Conservation (phyloP, 2,797 vertebrate species). For the Acrossocheilus fasciatus region DNA sequence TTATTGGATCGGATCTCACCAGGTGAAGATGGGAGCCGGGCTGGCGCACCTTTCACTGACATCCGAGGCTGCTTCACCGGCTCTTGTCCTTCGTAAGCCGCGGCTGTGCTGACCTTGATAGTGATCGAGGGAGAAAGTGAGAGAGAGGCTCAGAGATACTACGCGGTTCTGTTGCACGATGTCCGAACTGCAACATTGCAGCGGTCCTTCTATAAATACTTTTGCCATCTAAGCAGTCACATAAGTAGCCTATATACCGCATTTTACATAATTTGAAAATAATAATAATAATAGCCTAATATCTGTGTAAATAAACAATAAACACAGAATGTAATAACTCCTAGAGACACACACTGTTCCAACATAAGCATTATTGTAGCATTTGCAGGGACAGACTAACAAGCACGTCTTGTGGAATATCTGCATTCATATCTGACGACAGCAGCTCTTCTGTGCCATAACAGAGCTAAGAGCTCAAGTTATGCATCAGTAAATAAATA, state of each 20-base stretch:
- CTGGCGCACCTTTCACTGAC: conserved; percentile 64
- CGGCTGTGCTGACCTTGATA: conserved; percentile 77
- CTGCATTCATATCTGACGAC: conserved; percentile 54
- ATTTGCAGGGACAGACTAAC: conserved; percentile 44
- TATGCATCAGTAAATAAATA: neutral
- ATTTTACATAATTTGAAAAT: neutral
- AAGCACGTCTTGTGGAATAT: conserved; percentile 9
- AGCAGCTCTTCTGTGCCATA: conserved; percentile 58
- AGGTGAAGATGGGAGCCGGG: conserved; percentile 74
- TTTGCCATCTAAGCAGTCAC: neutral
- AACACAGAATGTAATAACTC: neutral
- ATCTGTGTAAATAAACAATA: neutral
- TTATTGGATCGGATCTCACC: conserved; percentile 75
- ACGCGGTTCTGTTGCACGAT: conserved; percentile 31
- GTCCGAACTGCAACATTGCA: neutral
- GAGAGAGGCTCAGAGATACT: conserved; percentile 41
- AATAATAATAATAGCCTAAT: neutral
- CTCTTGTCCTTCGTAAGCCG: conserved; percentile 66
- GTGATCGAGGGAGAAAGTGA: conserved; percentile 50
- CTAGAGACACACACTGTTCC: neutral
- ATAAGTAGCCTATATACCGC: neutral
- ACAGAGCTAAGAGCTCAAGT: conserved; percentile 52
- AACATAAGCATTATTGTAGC: neutral
- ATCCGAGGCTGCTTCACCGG: conserved; percentile 67
- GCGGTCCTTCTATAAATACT: neutral